These are phyloP conservation scores for Amphilophus citrinellus DNA, from an alignment of 2,113 vertebrate species.

Conservation along the genomic window DNA sequence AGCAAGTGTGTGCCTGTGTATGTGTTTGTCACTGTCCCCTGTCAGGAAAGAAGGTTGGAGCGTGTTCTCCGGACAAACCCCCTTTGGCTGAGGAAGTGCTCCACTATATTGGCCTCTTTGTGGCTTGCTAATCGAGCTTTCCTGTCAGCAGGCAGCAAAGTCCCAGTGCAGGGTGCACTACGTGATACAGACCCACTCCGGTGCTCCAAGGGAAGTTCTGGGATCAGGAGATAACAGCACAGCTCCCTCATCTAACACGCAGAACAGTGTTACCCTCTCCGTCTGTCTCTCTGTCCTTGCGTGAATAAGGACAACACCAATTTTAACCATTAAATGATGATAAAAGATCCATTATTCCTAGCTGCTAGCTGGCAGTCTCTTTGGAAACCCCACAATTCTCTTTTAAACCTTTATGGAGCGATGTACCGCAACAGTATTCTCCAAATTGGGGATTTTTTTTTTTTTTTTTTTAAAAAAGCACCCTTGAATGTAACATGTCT, in stretches of 20 bases:
- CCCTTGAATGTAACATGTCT: background rate
- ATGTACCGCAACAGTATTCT: background rate
- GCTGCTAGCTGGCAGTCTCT: conserved; percentile 22
- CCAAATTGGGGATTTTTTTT: background rate
- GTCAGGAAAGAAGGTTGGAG: conserved; percentile 81
- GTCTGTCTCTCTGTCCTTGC: conserved; percentile 55
- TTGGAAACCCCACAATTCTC: conserved; percentile 55
- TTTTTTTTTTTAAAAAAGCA: background rate
- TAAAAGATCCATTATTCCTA: conserved; percentile 49
- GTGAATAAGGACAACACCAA: conserved; percentile 67
- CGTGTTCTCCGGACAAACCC: conserved; percentile 78
- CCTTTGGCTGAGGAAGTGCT: conserved; percentile 81
- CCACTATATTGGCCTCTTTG: conserved; percentile 84
- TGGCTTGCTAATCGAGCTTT: conserved; percentile 85
- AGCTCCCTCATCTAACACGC: conserved; percentile 77
- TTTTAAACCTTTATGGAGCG: conserved; percentile 4
- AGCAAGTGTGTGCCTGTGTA: conserved; percentile 47
- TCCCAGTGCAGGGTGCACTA: conserved; percentile 75
- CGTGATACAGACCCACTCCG: conserved; percentile 83
- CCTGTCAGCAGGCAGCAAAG: conserved; percentile 84
- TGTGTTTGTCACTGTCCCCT: conserved; percentile 75
- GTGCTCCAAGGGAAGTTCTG: conserved; percentile 92
- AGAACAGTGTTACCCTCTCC: conserved; percentile 52
- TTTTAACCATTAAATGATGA: conserved; percentile 44
- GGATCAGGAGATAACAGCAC: conserved; percentile 89